phyloP scores from a whole-genome alignment of 1,140 invertebrate species.

The Eumeta japonica region DNA sequence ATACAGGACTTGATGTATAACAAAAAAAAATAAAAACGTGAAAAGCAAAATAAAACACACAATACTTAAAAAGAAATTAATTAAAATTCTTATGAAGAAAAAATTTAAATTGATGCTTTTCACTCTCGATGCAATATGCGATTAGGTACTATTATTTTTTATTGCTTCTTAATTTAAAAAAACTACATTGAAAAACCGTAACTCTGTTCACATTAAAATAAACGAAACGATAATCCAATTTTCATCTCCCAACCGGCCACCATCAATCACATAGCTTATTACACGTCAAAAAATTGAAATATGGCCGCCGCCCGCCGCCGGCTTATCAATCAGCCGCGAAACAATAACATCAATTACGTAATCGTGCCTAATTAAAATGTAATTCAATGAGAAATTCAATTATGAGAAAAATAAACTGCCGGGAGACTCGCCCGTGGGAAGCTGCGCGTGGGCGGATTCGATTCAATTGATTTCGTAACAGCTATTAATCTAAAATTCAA shows the following conservation, averaged over 20 bases:
- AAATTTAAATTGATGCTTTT: neutral
- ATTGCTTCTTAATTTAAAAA: too few relatives aligned
- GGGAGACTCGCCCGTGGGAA: conserved; percentile 23
- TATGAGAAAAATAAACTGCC: conserved; percentile 13
- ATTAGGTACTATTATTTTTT: too few relatives aligned
- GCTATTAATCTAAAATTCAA: conserved; percentile 52
- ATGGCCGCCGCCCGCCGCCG: conserved; percentile 24
- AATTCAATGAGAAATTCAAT: conserved; percentile 51
- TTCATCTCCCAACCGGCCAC: conserved; percentile 28
- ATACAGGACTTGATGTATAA: too few relatives aligned
- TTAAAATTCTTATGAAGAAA: neutral
- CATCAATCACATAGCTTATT: conserved; percentile 37
- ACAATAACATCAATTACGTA: conserved; percentile 50
- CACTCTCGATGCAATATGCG: neutral
- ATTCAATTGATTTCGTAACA: conserved; percentile 22
- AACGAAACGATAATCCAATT: conserved; percentile 25
- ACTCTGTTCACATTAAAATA: conserved; percentile 12
- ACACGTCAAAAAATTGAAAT: conserved; percentile 28
- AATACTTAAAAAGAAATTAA: too few relatives aligned
- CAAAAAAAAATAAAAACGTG: too few relatives aligned
- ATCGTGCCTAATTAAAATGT: conserved; percentile 50
- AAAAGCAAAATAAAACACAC: too few relatives aligned
- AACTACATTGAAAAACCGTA: too few relatives aligned
- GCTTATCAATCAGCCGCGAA: conserved; percentile 7
- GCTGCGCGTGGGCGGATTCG: conserved; percentile 19